Percentiles rank a stretch among this genome's conserved stretches.
phyloP scores from a whole-genome alignment of 1,140 invertebrate genomes.

The Radopholus similis region DNA sequence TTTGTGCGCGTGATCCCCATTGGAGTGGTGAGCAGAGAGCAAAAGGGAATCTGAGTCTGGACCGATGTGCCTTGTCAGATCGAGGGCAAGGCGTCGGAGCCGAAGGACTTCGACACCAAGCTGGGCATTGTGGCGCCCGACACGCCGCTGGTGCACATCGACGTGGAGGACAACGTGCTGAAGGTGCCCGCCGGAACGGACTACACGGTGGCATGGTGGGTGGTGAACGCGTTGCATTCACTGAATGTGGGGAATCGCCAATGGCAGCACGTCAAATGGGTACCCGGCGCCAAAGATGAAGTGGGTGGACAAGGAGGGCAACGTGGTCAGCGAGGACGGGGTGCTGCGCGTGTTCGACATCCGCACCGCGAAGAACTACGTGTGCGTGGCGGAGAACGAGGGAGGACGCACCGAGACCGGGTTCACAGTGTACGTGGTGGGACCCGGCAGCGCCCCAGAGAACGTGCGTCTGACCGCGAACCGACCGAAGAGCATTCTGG shows the following conservation, averaged over 20 bases:
- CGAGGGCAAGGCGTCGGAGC: background rate
- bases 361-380: slow-evolving; percentile 39
- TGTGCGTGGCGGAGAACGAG: slow-evolving; percentile 55
- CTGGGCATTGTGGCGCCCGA: slow-evolving; percentile 48
- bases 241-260: background rate
- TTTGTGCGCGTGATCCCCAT: slow-evolving; percentile 10
- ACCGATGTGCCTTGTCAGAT: background rate
- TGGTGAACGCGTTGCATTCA: background rate
- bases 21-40: slow-evolving; percentile 7
- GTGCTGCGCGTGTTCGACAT: slow-evolving; percentile 49
- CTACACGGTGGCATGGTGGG: slow-evolving; percentile 51
- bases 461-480: slow-evolving; percentile 50
- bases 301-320: slow-evolving; percentile 56
- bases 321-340: slow-evolving; percentile 49
- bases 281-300: slow-evolving; percentile 47
- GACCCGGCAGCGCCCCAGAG: slow-evolving; percentile 58
- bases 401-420: slow-evolving; percentile 48
- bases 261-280: slow-evolving; percentile 41
- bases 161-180: slow-evolving; percentile 49
- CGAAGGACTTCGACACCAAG: slow-evolving; percentile 12
- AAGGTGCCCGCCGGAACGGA: slow-evolving; percentile 56
- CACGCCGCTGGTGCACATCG: slow-evolving; percentile 54
- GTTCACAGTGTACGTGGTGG: slow-evolving; percentile 54
- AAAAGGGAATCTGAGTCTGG: background rate
- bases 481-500: slow-evolving; percentile 51